These are phyloP conservation scores for Clangula hyemalis DNA, from an alignment of 2,797 vertebrate species.

Conservation along the genomic window DNA sequence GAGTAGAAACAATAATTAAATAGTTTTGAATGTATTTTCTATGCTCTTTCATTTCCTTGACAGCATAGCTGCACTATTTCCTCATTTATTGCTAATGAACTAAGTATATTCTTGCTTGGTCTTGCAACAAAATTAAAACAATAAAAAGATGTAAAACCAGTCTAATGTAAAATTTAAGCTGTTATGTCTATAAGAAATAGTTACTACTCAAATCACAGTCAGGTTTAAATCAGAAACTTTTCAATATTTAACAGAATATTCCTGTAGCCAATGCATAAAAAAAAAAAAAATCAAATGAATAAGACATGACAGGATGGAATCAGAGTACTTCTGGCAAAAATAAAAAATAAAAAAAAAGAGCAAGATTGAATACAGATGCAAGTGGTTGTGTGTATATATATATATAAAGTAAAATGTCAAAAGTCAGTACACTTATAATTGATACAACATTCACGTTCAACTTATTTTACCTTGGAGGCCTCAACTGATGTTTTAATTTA, in stretches of 20 bases:
- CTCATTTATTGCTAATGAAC: constrained; percentile 60
- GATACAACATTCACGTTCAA: neutral
- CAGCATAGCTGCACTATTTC: constrained; percentile 33
- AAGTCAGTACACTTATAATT: neutral
- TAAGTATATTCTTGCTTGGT: constrained; percentile 12
- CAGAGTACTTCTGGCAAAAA: neutral
- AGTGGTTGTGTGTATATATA: neutral
- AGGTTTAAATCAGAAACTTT: constrained; percentile 22
- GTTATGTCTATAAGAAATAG: constrained; percentile 2
- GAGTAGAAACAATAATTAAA: constrained; percentile 47
- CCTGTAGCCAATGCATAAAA: neutral
- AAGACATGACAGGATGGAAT: neutral
- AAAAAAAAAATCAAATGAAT: constrained; percentile 26
- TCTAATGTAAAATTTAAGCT: constrained; percentile 15
- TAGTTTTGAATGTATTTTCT: constrained; percentile 14
- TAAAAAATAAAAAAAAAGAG: neutral
- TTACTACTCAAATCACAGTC: constrained; percentile 18
- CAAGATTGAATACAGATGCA: neutral
- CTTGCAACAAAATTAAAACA: constrained; percentile 30
- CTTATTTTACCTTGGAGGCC: neutral
- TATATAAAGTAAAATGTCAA: neutral
- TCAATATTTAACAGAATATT: constrained; percentile 33
- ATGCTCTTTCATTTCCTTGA: constrained; percentile 60
- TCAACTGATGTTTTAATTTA: neutral
- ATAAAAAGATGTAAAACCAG: constrained; percentile 24